Conservation (phyloP, 2,113 vertebrate genomes). For the Gallinago undulata region DNA sequence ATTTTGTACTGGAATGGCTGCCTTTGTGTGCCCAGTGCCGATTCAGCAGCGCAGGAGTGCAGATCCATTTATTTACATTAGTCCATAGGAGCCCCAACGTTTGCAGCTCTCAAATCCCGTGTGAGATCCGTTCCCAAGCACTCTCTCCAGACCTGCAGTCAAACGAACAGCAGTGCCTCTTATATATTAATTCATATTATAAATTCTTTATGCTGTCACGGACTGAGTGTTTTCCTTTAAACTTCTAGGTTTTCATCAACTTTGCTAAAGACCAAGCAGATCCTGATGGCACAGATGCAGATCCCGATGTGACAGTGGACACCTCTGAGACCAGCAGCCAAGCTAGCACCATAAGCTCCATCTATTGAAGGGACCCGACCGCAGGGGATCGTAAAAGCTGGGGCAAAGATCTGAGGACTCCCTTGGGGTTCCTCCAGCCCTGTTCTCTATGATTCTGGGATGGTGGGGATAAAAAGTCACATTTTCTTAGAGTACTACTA, state of each 20-base stretch:
- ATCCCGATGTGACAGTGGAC: constrained; percentile 25
- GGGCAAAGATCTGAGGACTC: not conserved
- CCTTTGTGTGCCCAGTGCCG: rapidly evolving
- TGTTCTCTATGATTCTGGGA: not conserved
- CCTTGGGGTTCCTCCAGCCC: not conserved
- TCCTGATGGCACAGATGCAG: constrained; percentile 27
- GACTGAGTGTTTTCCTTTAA: constrained; percentile 36
- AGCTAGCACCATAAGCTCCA: constrained; percentile 51
- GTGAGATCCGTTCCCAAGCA: not conserved
- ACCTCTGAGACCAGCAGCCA: constrained; percentile 70
- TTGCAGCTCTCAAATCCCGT: not conserved
- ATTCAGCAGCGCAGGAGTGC: not conserved
- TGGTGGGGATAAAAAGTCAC: not conserved
- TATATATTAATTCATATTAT: not conserved
- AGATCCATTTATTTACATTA: not conserved
- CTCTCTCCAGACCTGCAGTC: not conserved
- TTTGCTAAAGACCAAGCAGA: constrained; percentile 86
- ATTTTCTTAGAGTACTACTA: not conserved
- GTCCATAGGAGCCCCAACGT: not conserved
- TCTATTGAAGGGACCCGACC: constrained; percentile 44
- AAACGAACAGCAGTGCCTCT: not conserved
- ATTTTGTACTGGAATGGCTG: not conserved
- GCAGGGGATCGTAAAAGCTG: not conserved
- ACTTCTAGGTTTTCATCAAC: constrained; percentile 92
- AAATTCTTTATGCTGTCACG: not conserved